phyloP scores from a whole-genome alignment of 2,888 invertebrate genomes.

The Geotrupes spiniger region DNA sequence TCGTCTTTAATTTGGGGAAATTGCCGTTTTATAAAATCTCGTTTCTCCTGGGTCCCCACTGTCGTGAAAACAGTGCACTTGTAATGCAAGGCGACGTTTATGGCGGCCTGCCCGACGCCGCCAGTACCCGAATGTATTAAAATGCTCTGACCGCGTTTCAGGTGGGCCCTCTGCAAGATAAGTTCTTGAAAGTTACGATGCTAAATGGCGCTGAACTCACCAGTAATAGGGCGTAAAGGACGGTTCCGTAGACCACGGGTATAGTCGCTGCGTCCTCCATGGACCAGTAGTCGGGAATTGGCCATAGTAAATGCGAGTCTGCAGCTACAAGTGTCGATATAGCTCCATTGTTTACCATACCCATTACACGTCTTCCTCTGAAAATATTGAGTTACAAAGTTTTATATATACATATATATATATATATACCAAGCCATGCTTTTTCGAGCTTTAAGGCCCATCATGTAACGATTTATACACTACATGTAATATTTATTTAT shows the following conservation, averaged over 20 bases:
- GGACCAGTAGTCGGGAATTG: constrained; percentile 69
- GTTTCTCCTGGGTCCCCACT: constrained; percentile 79
- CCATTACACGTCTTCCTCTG: constrained; percentile 65
- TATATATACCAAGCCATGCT: too few species aligned
- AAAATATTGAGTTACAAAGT: too few species aligned
- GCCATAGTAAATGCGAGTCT: constrained; percentile 58
- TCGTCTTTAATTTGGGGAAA: constrained; percentile 68
- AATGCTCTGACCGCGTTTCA: constrained; percentile 36
- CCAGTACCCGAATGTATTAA: constrained; percentile 62
- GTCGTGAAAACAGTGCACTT: too few species aligned
- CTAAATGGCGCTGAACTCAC: constrained; percentile 21
- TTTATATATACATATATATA: too few species aligned
- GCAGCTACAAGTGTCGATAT: constrained; percentile 61
- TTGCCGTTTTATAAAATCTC: constrained; percentile 73
- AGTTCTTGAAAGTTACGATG: too few species aligned
- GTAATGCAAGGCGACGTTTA: constrained; percentile 61
- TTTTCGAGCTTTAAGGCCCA: too few species aligned
- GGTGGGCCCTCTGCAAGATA: constrained; percentile 32
- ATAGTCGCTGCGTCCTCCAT: constrained; percentile 73
- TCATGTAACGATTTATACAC: too few species aligned
- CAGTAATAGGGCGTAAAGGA: constrained; percentile 53
- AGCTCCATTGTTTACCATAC: constrained; percentile 58
- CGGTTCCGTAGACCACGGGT: constrained; percentile 67
- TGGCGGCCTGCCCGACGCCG: constrained; percentile 74
- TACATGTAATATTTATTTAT: too few species aligned